A percentile compares a stretch with the other conserved stretches of the same genome.
phyloP scores from a whole-genome alignment of 2,797 vertebrate genomes.

The Florisuga fusca region DNA sequence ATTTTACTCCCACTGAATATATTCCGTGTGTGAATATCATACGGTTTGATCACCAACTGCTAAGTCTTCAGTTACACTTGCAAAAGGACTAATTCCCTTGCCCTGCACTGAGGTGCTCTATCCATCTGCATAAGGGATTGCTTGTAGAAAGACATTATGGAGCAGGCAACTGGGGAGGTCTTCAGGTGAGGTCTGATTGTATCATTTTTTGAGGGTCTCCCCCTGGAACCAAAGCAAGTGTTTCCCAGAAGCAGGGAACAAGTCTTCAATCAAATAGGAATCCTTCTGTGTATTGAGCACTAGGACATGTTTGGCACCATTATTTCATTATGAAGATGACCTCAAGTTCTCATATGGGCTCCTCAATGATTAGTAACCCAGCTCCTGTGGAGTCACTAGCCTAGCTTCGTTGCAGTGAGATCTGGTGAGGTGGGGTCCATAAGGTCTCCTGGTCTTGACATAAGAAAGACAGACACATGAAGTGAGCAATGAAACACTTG shows the following conservation, averaged over 20 bases:
- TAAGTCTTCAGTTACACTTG: not conserved
- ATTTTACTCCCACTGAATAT: not conserved
- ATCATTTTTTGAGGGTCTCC: not conserved
- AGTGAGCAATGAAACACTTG: not conserved
- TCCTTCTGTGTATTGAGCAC: not conserved
- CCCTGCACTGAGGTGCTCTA: fast-evolving
- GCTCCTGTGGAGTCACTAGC: not conserved
- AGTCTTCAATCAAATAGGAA: not conserved
- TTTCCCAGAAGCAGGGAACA: not conserved
- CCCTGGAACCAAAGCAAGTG: not conserved
- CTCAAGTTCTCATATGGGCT: not conserved
- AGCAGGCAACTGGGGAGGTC: fast-evolving
- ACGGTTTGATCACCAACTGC: fast-evolving
- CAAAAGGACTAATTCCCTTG: not conserved
- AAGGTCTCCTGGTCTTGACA: not conserved
- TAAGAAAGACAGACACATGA: not conserved
- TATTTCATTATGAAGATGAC: not conserved
- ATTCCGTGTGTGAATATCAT: fast-evolving
- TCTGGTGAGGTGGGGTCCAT: not conserved
- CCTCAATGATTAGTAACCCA: not conserved
- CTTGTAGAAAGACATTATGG: not conserved
- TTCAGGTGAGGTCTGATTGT: not conserved
- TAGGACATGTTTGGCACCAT: not conserved
- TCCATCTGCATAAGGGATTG: fast-evolving
- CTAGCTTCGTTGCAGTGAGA: not conserved